Base-by-base conservation (phyloP, 2,113 vertebrate genomes). In the Sisor rabdophorus region DNA sequence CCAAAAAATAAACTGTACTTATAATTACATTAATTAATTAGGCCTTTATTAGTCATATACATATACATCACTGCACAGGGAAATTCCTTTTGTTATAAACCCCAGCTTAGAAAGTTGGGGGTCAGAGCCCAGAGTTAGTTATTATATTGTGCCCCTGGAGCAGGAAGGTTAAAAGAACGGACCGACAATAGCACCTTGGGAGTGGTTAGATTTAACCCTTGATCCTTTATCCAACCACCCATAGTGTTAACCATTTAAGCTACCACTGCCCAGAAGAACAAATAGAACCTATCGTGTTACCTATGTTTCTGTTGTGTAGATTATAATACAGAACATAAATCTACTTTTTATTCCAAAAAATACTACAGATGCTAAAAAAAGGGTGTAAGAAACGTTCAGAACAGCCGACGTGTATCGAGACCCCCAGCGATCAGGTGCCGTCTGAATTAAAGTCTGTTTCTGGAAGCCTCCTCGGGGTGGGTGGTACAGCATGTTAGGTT, bases 401-500 rank as follows among this genome's bases (percentile, higher is more conserved):
- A 10, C 53, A 56, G 32, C 44, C 28, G 15, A 52, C n/a, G n/a
- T 40, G 53, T 54, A 11, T 56, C 5, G 50, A n/a, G 68, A 73
- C 10, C 36, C 50, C 11, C 44, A 30, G 22, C 32, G 30, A 16
- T 73, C 17, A 11, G 60, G 40, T 56, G 71, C 17, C 55, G 24
- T 5, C 13, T 4, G 32, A 47, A 47, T 44, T 15, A 36, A 30
- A 70, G 48, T 50, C 26, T 28, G 11, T 61, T 74, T 74, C 55
- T 74, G 72, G 44, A 50, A 32, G 58, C 7, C 6, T 32, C 47
- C 11, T 7, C 56, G 4, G 16, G 16, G 40, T 17, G n/a, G 12
- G 30, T 11, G 47, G 67, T 15, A 52, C 13, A 16, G 16, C 55
- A 76, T 73, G 72, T 82, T 64, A 79, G 52, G 54, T 53, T 64